Percentiles rank a stretch among this genome's conserved stretches.
These are phyloP conservation scores for Cantharis rustica DNA, from an alignment of 2,888 invertebrate species.

Conservation along the genomic window DNA sequence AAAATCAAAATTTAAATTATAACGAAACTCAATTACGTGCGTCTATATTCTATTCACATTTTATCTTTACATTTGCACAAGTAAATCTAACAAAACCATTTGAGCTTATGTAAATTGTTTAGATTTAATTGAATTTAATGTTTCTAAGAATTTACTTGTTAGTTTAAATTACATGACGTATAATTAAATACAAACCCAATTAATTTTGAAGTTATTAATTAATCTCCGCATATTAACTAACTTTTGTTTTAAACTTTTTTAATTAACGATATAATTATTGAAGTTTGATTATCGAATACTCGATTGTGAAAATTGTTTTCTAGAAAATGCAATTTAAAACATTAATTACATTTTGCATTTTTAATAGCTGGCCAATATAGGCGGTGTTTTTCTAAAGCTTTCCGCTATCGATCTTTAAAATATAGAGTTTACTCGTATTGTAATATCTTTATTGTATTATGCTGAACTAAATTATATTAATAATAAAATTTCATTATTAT, in stretches of 20 bases:
- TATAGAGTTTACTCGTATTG: background rate
- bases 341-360: background rate
- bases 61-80: conserved; percentile 2
- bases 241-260: conserved; percentile 3
- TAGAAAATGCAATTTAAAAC: background rate
- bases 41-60: background rate
- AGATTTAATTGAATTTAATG: conserved; percentile 3
- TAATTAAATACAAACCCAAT: background rate
- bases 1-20: background rate
- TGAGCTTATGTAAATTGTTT: conserved; percentile 2
- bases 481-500: no score
- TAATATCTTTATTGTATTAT: background rate
- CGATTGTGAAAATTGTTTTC: background rate
- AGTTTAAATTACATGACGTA: conserved; percentile 3
- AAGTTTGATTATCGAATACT: background rate
- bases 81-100: background rate
- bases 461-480: no score
- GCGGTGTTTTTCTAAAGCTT: background rate
- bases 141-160: conserved; percentile 1
- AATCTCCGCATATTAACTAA: background rate
- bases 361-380: background rate
- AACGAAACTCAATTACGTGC: background rate
- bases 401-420: background rate
- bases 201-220: background rate
- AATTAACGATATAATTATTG: background rate